Evolutionary conservation across 2,888 invertebrate species (phyloP), one percentile per base, ranked within the genome.

Genomic region (Epiblema foenella): DNA sequence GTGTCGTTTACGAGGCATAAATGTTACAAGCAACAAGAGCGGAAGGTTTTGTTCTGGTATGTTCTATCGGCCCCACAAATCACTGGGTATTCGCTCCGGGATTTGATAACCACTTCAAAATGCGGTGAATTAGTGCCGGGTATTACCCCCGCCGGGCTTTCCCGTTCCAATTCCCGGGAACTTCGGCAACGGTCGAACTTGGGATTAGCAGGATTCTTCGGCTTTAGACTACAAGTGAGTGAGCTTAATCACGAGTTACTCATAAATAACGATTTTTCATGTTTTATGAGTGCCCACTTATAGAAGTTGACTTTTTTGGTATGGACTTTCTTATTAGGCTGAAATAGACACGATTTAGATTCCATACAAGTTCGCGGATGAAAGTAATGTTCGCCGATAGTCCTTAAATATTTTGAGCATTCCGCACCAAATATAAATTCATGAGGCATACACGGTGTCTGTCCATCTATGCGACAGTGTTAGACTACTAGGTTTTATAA

Each of bases 181-280:
- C 49, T 67, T 58, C 33, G 51, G 63, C 52, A 7, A 18, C 51
- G 29, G 57, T 17, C 60, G 39, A 68, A 60, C 52, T 68, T 60
- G 39, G 60, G 60, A 68, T 68, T 68, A 68, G 52, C 52, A 37
- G 49, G 42, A 60, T 60, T 58, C 58, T 57, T 58, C 59, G 42
- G n/a, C 46, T 18, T 18, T n/a, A 51, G n/a, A 51, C 51, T 17
- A 51, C 17, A 54, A 39, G 54, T 52, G 49, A 37, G 49, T 52
- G 20, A 29, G 37, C 15, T 54, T 29, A 39, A 37, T 60, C 29
- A 20, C 42, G 42, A 59, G 39, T 54, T 60, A 60, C 17, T 60
- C 52, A 42, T 57, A 12, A 42, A 42, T 51, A 11, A 20, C n/a
- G 39, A 8, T 59, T 52, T 39, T 37, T 18, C 58, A 29, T 29